phyloP scores from a whole-genome alignment of 2,888 invertebrate species.

The Blomia tropicalis region DNA sequence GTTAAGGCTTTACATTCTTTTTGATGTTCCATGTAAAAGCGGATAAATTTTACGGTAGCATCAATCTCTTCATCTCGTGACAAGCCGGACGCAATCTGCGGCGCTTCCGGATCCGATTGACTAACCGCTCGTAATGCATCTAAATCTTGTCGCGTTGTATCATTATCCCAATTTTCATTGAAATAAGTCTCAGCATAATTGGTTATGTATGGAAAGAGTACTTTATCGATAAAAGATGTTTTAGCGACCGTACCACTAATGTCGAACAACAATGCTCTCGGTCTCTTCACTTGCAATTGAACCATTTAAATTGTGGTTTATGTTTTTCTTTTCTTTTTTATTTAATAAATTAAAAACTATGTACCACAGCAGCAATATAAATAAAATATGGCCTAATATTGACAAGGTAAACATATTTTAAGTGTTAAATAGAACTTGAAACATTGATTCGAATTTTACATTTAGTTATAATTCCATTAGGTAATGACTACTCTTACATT shows the following conservation, averaged over 20 bases:
- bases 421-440: too few species aligned
- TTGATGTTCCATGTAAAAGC: neutral
- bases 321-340: too few species aligned
- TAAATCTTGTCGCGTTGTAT: neutral
- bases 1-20: neutral
- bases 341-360: too few species aligned
- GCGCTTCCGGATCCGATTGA: neutral
- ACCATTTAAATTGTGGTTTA: too few species aligned
- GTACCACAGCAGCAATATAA: too few species aligned
- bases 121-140: neutral
- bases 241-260: slow-evolving; percentile 19
- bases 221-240: slow-evolving; percentile 16
- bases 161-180: slow-evolving; percentile 17
- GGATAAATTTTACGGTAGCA: neutral
- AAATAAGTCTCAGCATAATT: slow-evolving; percentile 8
- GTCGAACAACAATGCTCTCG: slow-evolving; percentile 18
- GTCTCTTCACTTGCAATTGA: slow-evolving; percentile 13
- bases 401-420: too few species aligned
- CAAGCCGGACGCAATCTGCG: too few species aligned
- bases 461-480: too few species aligned
- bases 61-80: neutral
- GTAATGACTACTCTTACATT: too few species aligned
- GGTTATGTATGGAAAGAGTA: slow-evolving; percentile 18
- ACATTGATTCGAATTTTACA: too few species aligned
- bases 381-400: too few species aligned